Base-by-base conservation (phyloP, 2,797 vertebrate genomes). In the Tadarida brasiliensis region DNA sequence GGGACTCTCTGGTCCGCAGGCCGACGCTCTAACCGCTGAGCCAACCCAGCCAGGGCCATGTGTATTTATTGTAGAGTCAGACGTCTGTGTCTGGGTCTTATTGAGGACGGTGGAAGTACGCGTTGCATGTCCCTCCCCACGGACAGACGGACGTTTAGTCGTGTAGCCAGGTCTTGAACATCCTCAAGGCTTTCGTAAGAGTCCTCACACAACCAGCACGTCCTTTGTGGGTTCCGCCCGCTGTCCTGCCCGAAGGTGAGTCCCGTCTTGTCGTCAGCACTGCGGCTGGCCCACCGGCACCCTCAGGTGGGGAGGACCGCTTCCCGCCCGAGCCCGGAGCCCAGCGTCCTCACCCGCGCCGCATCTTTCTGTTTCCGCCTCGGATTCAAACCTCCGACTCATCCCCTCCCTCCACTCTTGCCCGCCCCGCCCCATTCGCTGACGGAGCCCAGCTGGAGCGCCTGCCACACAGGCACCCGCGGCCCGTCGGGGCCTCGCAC, bases 11-110 rank as follows among this genome's bases (percentile, higher is more conserved):
- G 59, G 59, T 0, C 28, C 11, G 26, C 24, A 28, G 59, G 4
- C 4, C 2, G 59, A 15, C 14, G 26, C 61, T 63, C 26, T 44
- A 44, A 63, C 61, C 61, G 7, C 28, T 30, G 61, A 30, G 61
- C 28, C 11, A 15, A 11, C 12, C 28, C 14, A 26, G 61, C 61
- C 61, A 63, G 61, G 14, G 49, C 39, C 39, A 44, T 44, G 39
- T 44, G 7, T 74, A 68, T 73, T 35, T 57, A 70, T 73, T 92
- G 90, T 57, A 28, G 71, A 93, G 51, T 54, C 49, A 51, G 19
- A 49, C 11, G 65, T 30, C 65, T 12, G 20, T 84, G 76, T 30
- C 56, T 33, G 20, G 71, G 11, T 68, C 91, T 88, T 74, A 44
- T 80, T 35, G 35, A 76, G 59, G 49, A 51, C 65, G 74, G 51